Evolutionary conservation across 2,888 invertebrate species (phyloP).

Genomic region (Amiota communis): DNA sequence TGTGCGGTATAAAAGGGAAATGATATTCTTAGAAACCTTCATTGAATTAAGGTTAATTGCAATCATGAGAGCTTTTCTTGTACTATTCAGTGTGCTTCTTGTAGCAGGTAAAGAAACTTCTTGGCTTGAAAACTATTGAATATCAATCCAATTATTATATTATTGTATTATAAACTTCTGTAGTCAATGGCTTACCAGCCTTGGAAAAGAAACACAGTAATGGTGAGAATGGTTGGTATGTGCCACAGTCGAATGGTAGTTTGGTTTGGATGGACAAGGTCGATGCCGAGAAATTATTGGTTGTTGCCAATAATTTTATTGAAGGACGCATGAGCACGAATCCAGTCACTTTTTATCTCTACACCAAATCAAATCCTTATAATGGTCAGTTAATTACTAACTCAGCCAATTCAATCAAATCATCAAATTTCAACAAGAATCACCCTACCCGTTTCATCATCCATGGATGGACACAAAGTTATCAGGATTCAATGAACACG

Average conservation of each 20-base stretch:
- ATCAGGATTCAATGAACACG: constrained; percentile 69
- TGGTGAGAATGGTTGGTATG: constrained; percentile 51
- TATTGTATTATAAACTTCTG: neutral
- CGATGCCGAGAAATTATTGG: constrained; percentile 26
- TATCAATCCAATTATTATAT: neutral
- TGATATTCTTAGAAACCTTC: neutral
- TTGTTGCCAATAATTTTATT: constrained; percentile 7
- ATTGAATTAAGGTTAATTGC: neutral
- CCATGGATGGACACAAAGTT: constrained; percentile 77
- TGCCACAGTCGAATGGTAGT: constrained; percentile 43
- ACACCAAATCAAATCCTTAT: constrained; percentile 44
- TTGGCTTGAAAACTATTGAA: neutral
- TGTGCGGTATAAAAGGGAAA: constrained; percentile 8
- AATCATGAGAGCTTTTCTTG: constrained; percentile 1
- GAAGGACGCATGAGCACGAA: constrained; percentile 13
- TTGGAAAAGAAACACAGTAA: constrained; percentile 32
- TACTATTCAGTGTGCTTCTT: constrained; percentile 8
- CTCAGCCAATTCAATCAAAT: constrained; percentile 16
- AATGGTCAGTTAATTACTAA: constrained; percentile 35
- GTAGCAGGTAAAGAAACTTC: constrained; percentile 17
- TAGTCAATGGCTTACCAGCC: constrained; percentile 1
- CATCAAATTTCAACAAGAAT: constrained; percentile 21
- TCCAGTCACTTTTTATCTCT: constrained; percentile 45
- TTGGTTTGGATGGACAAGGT: constrained; percentile 41
- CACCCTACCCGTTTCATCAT: constrained; percentile 26